Evolutionary conservation across 2,888 invertebrate genomes (phyloP).

Genomic region (Dicyrtoma fusca): DNA sequence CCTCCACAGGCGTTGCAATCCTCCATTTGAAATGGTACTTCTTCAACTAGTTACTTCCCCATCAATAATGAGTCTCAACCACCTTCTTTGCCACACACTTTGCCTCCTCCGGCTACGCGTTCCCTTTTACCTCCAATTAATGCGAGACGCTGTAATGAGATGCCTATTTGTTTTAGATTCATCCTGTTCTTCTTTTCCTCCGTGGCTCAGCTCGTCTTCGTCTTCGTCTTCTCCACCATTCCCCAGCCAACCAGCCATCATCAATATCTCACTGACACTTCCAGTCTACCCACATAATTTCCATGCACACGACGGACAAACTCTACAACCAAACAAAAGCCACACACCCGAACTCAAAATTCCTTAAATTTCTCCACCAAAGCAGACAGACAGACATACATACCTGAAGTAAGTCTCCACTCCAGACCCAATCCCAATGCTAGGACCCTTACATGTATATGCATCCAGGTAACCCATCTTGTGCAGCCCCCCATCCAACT

Average conservation of each 20-base stretch:
- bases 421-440: not conserved
- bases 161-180: constrained; percentile 54
- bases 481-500: too few species aligned
- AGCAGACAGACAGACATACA: not conserved
- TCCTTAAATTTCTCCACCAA: constrained; percentile 27
- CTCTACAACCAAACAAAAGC: constrained; percentile 24
- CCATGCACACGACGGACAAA: constrained; percentile 35
- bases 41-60: constrained; percentile 35
- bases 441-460: not conserved
- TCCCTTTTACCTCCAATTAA: constrained; percentile 54
- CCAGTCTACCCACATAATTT: constrained; percentile 40
- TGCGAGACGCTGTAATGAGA: constrained; percentile 55
- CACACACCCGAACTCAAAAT: constrained; percentile 29
- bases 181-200: constrained; percentile 31
- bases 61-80: constrained; percentile 43
- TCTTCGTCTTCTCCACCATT: constrained; percentile 6
- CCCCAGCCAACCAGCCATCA: constrained; percentile 35
- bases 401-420: not conserved
- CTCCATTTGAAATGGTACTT: constrained; percentile 35
- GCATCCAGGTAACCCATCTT: too few species aligned
- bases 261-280: constrained; percentile 49
- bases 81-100: constrained; percentile 54
- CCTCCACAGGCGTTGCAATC: constrained; percentile 48
- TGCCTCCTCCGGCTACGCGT: constrained; percentile 48
- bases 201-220: constrained; percentile 27